A percentile compares a stretch with the other conserved stretches of the same genome.
These are phyloP conservation scores for Protobothrops flavoviridis DNA, from an alignment of 2,113 vertebrate species.

Conservation along the genomic window DNA sequence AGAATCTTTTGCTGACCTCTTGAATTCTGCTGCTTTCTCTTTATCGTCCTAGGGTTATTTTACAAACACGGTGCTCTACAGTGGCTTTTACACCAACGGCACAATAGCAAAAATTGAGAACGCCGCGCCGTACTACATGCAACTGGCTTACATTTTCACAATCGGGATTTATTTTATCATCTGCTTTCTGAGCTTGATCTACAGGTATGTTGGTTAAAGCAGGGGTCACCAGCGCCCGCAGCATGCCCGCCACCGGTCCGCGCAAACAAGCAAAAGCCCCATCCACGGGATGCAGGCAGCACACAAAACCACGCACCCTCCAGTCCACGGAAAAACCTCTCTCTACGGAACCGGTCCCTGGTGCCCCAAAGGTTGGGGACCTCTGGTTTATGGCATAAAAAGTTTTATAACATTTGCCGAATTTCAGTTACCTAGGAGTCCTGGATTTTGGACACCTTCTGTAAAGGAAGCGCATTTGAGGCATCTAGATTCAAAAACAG, in stretches of 20 bases:
- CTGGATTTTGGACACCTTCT: not conserved
- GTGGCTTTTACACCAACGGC: conserved; percentile 84
- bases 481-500: not conserved
- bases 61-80: conserved; percentile 81
- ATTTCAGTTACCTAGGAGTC: not conserved
- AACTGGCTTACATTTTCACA: conserved; percentile 93
- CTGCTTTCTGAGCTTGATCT: conserved; percentile 83
- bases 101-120: conserved; percentile 48
- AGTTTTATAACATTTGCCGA: not conserved
- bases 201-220: conserved; percentile 75
- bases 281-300: no score
- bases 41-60: conserved; percentile 72
- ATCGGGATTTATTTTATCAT: conserved; percentile 78
- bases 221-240: no score
- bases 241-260: no score
- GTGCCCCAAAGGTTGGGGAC: no score
- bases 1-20: not conserved
- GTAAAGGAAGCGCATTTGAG: not conserved
- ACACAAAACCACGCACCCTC: no score
- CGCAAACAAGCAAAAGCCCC: no score
- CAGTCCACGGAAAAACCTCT: no score
- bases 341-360: no score
- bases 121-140: conserved; percentile 79
- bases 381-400: not conserved
- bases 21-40: fast-evolving